phyloP scores from a whole-genome alignment of 2,113 vertebrate genomes.

The Narcine bancroftii region DNA sequence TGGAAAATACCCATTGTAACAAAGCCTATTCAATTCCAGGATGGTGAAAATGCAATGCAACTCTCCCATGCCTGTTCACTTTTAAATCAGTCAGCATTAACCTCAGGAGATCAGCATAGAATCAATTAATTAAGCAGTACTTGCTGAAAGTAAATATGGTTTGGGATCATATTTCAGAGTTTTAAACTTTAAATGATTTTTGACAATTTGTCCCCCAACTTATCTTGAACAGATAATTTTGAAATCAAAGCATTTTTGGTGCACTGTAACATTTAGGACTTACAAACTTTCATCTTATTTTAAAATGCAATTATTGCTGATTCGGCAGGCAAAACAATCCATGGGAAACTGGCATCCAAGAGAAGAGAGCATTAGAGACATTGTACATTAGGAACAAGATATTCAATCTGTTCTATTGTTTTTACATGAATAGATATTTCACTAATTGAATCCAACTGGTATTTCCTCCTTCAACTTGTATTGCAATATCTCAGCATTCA shows the following conservation, averaged over 20 bases:
- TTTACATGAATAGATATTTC: not conserved
- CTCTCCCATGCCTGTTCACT: not conserved
- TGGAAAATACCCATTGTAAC: not conserved
- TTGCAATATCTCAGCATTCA: not conserved
- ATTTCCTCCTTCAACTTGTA: not conserved
- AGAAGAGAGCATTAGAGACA: not conserved
- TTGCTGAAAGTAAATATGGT: not conserved
- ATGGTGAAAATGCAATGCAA: not conserved
- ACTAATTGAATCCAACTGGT: not conserved
- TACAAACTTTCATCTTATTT: not conserved
- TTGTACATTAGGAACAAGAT: no score
- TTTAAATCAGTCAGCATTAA: not conserved
- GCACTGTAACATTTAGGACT: not conserved
- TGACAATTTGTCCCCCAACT: not conserved
- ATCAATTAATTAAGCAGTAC: not conserved
- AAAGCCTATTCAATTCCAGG: not conserved
- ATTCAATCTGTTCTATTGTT: no score
- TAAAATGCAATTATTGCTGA: not conserved
- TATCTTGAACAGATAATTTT: not conserved
- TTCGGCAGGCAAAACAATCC: not conserved
- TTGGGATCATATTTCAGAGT: not conserved
- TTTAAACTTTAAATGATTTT: not conserved
- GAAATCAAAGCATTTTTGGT: not conserved
- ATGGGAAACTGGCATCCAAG: not conserved
- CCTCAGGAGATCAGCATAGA: not conserved